A percentile compares a stretch with the other conserved stretches of the same genome.
These are phyloP conservation scores for Spilarctia lutea DNA, from an alignment of 2,888 invertebrate genomes.

Conservation along the genomic window DNA sequence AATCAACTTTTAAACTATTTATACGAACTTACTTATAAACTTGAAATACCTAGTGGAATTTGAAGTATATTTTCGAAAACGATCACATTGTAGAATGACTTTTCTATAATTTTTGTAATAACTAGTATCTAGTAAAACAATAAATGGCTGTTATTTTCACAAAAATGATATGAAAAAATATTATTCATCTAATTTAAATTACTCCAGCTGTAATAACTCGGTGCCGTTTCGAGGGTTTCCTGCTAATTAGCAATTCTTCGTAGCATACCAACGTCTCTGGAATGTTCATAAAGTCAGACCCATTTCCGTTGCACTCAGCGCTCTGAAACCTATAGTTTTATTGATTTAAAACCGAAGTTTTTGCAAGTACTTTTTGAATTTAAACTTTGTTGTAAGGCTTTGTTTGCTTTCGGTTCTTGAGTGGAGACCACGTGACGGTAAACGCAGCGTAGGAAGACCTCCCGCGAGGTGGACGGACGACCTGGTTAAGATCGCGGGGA, in stretches of 20 bases:
- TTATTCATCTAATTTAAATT: conserved; percentile 6
- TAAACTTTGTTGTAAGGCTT: background rate
- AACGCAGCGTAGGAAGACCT: too few species aligned
- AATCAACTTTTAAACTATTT: too few species aligned
- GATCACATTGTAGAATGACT: too few species aligned
- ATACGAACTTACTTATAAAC: too few species aligned
- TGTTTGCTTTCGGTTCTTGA: too few species aligned
- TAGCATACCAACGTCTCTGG: conserved; percentile 22
- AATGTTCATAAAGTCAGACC: conserved; percentile 33
- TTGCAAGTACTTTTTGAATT: background rate
- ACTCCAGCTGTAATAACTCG: conserved; percentile 20
- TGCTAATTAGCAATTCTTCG: conserved; percentile 45
- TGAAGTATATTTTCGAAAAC: too few species aligned
- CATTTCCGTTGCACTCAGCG: conserved; percentile 30
- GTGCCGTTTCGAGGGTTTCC: conserved; percentile 22
- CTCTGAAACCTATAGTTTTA: conserved; percentile 14
- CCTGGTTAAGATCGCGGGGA: too few species aligned
- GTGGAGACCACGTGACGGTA: too few species aligned
- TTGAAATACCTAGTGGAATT: too few species aligned
- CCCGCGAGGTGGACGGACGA: too few species aligned
- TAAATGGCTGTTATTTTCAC: background rate
- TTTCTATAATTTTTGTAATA: too few species aligned
- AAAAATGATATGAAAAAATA: background rate
- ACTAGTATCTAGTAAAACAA: too few species aligned
- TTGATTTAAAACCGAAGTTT: conserved; percentile 8